These are phyloP conservation scores for Myrmecophaga tridactyla DNA, from an alignment of 2,113 vertebrate genomes.

Conservation along the genomic window DNA sequence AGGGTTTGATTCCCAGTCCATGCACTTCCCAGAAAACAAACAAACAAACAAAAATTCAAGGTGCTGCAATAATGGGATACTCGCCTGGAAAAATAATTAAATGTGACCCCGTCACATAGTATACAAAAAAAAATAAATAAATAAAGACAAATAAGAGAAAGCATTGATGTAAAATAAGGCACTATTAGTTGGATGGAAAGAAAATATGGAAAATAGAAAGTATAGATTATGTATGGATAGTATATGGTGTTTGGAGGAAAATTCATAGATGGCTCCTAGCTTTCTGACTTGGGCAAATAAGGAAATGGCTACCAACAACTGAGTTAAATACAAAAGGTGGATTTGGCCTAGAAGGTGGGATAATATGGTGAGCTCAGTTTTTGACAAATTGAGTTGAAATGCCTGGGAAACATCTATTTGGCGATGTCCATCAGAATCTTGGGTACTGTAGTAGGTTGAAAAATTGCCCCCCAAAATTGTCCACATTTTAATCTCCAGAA, in stretches of 20 bases:
- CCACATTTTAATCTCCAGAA: neutral
- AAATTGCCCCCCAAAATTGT: neutral
- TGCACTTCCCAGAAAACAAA: too few relatives aligned
- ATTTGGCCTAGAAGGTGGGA: neutral
- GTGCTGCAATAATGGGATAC: too few relatives aligned
- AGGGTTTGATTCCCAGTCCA: too few relatives aligned
- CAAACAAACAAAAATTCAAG: too few relatives aligned
- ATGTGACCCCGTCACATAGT: too few relatives aligned
- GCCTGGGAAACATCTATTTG: neutral
- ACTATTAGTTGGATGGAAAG: neutral
- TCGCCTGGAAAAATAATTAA: too few relatives aligned
- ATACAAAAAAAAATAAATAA: too few relatives aligned
- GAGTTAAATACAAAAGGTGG: neutral
- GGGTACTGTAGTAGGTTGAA: neutral
- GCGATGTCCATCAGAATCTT: neutral
- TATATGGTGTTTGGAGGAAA: neutral
- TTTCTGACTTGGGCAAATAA: neutral
- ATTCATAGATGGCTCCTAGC: neutral
- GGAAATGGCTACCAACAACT: fast-evolving
- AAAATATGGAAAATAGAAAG: neutral
- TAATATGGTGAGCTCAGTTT: neutral
- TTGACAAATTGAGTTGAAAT: neutral
- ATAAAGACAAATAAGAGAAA: neutral
- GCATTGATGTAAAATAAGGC: neutral
- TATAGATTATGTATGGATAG: too few relatives aligned